Percentiles rank a stretch among this genome's conserved stretches.
Conservation (phyloP, 2,113 vertebrate species). For the Rhineura floridana region DNA sequence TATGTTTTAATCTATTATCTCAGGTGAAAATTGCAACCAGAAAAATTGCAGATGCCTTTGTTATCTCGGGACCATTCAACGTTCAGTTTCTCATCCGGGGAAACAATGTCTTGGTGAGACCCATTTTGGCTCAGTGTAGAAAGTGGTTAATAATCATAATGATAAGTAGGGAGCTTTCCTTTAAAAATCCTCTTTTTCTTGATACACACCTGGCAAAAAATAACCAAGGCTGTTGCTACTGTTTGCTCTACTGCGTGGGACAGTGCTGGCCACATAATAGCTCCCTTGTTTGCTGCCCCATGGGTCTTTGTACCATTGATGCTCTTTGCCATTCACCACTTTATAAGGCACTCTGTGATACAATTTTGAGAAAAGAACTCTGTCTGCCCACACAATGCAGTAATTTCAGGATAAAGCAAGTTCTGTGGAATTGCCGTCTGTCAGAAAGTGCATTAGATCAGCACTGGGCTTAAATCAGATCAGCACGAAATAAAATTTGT, state of each 20-base stretch:
- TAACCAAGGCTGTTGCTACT: background rate
- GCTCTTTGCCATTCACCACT: conserved; percentile 25
- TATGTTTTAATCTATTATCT: conserved; percentile 36
- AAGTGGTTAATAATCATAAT: background rate
- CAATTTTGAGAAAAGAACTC: conserved; percentile 25
- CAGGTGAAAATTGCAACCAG: conserved; percentile 89
- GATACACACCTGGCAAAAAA: background rate
- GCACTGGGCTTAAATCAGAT: conserved; percentile 7
- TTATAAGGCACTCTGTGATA: conserved; percentile 16
- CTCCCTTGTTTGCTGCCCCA: background rate
- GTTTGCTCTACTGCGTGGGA: background rate
- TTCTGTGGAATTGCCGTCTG: conserved; percentile 28
- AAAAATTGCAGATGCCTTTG: conserved; percentile 91
- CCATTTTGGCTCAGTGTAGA: background rate
- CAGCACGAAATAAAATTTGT: conserved; percentile 6
- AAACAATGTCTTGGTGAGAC: conserved; percentile 92
- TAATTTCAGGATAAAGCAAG: background rate
- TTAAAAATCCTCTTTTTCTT: background rate
- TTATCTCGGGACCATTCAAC: conserved; percentile 96
- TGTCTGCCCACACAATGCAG: background rate
- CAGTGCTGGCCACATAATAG: background rate
- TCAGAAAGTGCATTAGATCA: conserved; percentile 15
- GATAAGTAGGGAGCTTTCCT: background rate
- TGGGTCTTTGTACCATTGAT: conserved; percentile 6
- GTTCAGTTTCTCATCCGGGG: conserved; percentile 94